Conservation (phyloP, 23 tunicate genomes). For the Ascidia mentula region DNA sequence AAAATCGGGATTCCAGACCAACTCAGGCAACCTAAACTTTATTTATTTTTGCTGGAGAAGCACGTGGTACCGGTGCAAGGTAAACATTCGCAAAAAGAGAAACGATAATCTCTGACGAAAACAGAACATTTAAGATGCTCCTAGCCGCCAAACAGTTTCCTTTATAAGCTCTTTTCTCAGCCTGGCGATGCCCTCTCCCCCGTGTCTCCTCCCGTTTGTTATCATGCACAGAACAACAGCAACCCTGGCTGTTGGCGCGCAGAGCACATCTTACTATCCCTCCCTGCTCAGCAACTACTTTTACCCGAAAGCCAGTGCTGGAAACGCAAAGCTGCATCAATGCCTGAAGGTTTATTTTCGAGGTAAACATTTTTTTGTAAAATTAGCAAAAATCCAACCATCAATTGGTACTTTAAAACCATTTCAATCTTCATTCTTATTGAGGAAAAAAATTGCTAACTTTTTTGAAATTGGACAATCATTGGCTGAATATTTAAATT, state of each 20-base stretch:
- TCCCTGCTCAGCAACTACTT: not conserved
- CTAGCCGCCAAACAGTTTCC: constrained; percentile 3
- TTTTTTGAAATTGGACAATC: not conserved
- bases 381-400: not conserved
- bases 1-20: not conserved
- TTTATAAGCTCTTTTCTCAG: not conserved
- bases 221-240: not conserved
- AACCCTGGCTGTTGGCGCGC: not conserved
- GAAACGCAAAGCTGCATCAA: not conserved
- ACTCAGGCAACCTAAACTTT: not conserved
- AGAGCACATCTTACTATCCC: not conserved
- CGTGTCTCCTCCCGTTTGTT: not conserved
- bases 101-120: not conserved
- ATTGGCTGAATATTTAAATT: not conserved
- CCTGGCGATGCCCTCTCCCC: not conserved
- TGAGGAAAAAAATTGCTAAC: too few species aligned
- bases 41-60: not conserved
- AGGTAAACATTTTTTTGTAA: not conserved
- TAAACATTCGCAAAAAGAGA: constrained; percentile 6
- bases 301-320: not conserved
- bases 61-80: constrained; percentile 8
- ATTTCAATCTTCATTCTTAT: too few species aligned
- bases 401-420: not conserved
- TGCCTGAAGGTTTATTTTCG: not conserved
- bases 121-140: constrained; percentile 9